Evolutionary conservation across 53 echinoderm and acorn worm genomes (phyloP).

Genomic region (Crossaster papposus): DNA sequence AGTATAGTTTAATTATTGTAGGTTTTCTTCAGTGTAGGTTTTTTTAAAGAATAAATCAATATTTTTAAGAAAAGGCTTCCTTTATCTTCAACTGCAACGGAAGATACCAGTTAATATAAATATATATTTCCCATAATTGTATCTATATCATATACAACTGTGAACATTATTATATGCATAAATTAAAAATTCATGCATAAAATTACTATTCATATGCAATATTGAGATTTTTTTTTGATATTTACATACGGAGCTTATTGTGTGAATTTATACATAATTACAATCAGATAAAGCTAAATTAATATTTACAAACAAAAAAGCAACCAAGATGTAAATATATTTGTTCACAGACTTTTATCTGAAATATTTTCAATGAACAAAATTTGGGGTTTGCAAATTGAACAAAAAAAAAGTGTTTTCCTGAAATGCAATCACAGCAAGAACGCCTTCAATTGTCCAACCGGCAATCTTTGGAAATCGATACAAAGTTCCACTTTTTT

Average conservation of each 20-base stretch:
- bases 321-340: conserved; percentile 8
- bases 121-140: conserved; percentile 33
- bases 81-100: not conserved
- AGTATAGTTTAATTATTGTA: no score
- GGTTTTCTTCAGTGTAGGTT: not conserved
- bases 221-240: conserved; percentile 5
- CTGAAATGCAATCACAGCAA: no score
- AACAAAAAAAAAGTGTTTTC: no score
- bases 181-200: not conserved
- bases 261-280: conserved; percentile 54
- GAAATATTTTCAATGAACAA: no score
- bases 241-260: not conserved
- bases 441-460: no score
- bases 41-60: not conserved
- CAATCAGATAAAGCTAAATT: conserved; percentile 36
- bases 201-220: not conserved
- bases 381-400: no score
- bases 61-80: not conserved
- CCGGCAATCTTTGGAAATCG: no score
- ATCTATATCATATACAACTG: conserved; percentile 31
- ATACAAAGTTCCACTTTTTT: no score
- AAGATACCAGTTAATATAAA: conserved; percentile 40
- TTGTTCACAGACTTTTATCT: no score
- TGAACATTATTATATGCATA: not conserved
- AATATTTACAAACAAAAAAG: conserved; percentile 6